phyloP scores from a whole-genome alignment of 2,113 vertebrate genomes.

The Caranx ignobilis region DNA sequence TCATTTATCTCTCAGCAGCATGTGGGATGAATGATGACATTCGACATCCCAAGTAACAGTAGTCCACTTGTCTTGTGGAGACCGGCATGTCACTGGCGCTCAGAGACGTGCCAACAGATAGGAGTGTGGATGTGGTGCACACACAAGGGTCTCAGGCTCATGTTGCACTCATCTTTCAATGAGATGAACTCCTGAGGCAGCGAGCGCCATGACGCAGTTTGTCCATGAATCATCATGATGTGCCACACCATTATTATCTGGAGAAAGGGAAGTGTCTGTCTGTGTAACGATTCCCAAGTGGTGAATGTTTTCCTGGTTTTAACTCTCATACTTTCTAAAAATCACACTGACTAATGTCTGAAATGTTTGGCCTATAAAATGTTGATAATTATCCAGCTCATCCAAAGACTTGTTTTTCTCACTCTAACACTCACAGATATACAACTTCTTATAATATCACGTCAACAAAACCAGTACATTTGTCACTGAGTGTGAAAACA shows the following conservation, averaged over 20 bases:
- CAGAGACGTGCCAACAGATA: not conserved
- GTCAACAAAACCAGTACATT: too few species aligned
- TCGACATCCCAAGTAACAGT: not conserved
- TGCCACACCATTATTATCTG: slow-evolving; percentile 12
- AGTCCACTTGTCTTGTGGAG: not conserved
- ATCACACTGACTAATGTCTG: not conserved
- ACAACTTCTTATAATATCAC: too few species aligned
- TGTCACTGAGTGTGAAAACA: too few species aligned
- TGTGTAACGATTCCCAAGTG: not conserved
- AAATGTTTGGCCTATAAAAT: not conserved
- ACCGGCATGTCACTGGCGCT: not conserved
- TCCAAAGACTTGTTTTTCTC: not conserved
- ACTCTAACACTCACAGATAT: too few species aligned
- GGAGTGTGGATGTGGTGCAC: not conserved
- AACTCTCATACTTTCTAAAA: not conserved
- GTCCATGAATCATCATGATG: slow-evolving; percentile 29
- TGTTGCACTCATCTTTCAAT: slow-evolving; percentile 37
- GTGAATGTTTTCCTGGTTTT: not conserved
- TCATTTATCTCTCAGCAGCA: not conserved
- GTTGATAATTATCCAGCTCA: not conserved
- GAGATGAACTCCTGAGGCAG: slow-evolving; percentile 23
- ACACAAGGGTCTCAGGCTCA: slow-evolving; percentile 24
- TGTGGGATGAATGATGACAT: not conserved
- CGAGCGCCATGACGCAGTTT: slow-evolving; percentile 13
- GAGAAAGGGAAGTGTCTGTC: not conserved